Evolutionary conservation across 1,140 invertebrate species (phyloP).

Genomic region (Lordiphosa stackelbergi): DNA sequence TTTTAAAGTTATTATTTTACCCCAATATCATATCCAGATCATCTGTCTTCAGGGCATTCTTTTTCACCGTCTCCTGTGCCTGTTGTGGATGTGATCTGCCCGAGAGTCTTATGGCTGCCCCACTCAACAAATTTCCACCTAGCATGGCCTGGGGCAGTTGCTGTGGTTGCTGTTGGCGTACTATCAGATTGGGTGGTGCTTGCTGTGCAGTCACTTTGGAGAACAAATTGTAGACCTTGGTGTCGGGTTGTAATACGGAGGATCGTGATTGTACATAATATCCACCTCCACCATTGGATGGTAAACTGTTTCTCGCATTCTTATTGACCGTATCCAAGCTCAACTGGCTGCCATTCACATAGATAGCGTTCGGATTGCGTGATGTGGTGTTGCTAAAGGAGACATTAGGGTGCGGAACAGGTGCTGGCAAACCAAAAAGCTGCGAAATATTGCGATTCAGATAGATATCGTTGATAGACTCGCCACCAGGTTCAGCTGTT

Average conservation of each 20-base stretch:
- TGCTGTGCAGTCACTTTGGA: slow-evolving; percentile 60
- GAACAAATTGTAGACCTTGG: slow-evolving; percentile 71
- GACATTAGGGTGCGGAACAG: slow-evolving; percentile 62
- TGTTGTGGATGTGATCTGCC: slow-evolving; percentile 36
- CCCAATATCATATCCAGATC: slow-evolving; percentile 81
- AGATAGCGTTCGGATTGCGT: slow-evolving; percentile 56
- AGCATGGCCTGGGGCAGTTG: slow-evolving; percentile 15
- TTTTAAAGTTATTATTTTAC: slow-evolving; percentile 27
- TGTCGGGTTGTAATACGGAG: slow-evolving; percentile 45
- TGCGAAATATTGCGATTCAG: slow-evolving; percentile 70
- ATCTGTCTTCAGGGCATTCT: slow-evolving; percentile 76
- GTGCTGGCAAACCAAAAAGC: slow-evolving; percentile 50
- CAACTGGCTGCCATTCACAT: slow-evolving; percentile 62
- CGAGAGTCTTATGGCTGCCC: slow-evolving; percentile 38
- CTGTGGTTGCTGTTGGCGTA: slow-evolving; percentile 49
- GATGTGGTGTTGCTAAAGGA: slow-evolving; percentile 62
- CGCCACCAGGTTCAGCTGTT: slow-evolving; percentile 30
- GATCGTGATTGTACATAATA: slow-evolving; percentile 64
- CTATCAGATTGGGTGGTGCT: slow-evolving; percentile 47
- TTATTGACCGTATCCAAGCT: slow-evolving; percentile 58
- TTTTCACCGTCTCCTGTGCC: slow-evolving; percentile 10
- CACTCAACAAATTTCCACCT: slow-evolving; percentile 23
- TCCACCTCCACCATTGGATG: slow-evolving; percentile 36
- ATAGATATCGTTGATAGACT: slow-evolving; percentile 74
- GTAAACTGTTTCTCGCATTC: slow-evolving; percentile 54